Evolutionary conservation across 1,140 invertebrate species (phyloP).

Genomic region (Charaxes varanes): DNA sequence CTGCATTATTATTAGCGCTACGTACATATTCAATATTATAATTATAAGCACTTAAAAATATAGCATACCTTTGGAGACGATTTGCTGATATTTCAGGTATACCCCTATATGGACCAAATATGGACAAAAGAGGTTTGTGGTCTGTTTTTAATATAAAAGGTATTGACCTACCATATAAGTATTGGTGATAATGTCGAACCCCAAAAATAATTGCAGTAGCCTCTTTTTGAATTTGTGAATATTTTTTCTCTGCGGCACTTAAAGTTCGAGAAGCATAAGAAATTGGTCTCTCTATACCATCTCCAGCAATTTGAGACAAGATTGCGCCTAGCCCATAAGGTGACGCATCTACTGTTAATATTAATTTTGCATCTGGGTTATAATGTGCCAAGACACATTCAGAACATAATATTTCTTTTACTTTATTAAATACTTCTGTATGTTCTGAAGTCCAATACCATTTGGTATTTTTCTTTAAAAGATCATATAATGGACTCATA

Average conservation of each 20-base stretch:
- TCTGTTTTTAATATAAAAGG: constrained; percentile 24
- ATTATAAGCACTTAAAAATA: constrained; percentile 22
- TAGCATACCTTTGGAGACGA: constrained; percentile 21
- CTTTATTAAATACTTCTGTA: constrained; percentile 6
- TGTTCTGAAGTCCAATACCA: constrained; percentile 17
- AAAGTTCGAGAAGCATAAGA: constrained; percentile 29
- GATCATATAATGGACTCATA: constrained; percentile 17
- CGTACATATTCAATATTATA: constrained; percentile 24
- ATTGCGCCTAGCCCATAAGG: constrained; percentile 14
- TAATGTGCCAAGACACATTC: constrained; percentile 21
- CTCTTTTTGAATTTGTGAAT: constrained; percentile 20
- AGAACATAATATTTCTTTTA: constrained; percentile 16
- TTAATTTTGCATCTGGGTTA: constrained; percentile 12
- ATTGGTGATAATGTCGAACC: constrained; percentile 22
- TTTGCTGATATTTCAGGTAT: constrained; percentile 25
- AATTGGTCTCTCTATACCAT: constrained; percentile 15
- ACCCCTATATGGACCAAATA: constrained; percentile 21
- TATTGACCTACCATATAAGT: constrained; percentile 21
- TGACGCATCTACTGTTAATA: constrained; percentile 21
- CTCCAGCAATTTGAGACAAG: constrained; percentile 15
- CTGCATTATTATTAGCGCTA: constrained; percentile 20
- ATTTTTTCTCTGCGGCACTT: constrained; percentile 10
- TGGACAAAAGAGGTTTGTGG: constrained; percentile 23
- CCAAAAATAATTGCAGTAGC: constrained; percentile 27
- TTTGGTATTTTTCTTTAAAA: constrained; percentile 17